Conservation (phyloP, 2,113 vertebrate species). For the Propithecus coquereli region DNA sequence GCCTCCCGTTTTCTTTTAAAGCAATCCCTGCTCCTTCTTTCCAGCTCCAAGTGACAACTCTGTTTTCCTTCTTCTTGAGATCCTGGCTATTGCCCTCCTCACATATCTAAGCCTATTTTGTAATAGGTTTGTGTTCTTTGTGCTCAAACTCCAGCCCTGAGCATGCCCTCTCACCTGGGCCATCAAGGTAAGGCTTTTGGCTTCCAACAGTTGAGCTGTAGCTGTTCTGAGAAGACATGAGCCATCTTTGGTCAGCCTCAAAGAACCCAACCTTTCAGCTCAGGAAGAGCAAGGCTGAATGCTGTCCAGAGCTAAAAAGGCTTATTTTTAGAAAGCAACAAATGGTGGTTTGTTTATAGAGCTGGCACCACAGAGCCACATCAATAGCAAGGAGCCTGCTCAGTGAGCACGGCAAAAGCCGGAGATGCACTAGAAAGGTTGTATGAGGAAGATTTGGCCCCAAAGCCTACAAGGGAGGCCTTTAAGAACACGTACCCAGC, state of each 20-base stretch:
- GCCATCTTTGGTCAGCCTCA: background rate
- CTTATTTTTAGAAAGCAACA: conserved; percentile 55
- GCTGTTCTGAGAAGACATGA: background rate
- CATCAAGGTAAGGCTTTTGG: background rate
- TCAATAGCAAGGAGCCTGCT: background rate
- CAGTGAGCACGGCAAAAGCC: background rate
- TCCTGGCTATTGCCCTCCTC: background rate
- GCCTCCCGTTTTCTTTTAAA: background rate
- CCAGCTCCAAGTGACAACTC: background rate
- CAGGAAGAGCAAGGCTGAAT: background rate
- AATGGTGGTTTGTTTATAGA: conserved; percentile 42
- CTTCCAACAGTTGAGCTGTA: background rate
- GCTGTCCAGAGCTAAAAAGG: conserved; percentile 10
- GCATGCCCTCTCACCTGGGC: background rate
- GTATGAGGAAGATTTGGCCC: background rate
- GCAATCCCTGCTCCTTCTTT: background rate
- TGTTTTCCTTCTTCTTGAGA: background rate
- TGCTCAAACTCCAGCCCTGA: no score
- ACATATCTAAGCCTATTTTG: background rate
- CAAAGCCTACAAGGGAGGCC: background rate
- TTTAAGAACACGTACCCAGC: background rate
- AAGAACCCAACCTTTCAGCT: conserved; percentile 40
- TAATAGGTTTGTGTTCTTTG: background rate
- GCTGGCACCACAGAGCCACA: background rate
- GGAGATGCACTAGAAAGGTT: background rate